Evolutionary conservation across 1,140 invertebrate species (phyloP).

Genomic region (Polyergus mexicanus): DNA sequence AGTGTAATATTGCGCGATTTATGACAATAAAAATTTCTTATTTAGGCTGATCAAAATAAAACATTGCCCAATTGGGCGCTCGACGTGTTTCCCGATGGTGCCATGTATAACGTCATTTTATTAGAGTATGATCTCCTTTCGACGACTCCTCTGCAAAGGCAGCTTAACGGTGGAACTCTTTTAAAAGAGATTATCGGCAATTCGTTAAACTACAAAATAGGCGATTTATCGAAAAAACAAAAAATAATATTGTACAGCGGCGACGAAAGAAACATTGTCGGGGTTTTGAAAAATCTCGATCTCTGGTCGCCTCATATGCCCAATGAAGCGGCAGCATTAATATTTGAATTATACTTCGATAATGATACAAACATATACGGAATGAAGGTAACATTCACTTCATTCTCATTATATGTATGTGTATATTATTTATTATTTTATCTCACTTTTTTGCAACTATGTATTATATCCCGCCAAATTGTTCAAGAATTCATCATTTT

Average conservation of each 20-base stretch:
- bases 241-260: conserved; percentile 81
- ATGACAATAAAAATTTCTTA: conserved; percentile 44
- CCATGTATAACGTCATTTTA: conserved; percentile 72
- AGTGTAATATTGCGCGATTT: background rate
- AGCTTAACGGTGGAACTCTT: conserved; percentile 81
- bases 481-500: background rate
- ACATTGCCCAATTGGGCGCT: conserved; percentile 76
- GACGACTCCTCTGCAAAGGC: conserved; percentile 73
- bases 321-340: conserved; percentile 72
- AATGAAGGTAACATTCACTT: conserved; percentile 75
- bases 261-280: conserved; percentile 79
- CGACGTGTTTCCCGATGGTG: conserved; percentile 73
- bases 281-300: conserved; percentile 77
- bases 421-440: conserved; percentile 2
- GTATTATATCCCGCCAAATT: background rate
- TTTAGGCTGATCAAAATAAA: conserved; percentile 71
- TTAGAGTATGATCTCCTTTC: conserved; percentile 77
- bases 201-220: conserved; percentile 58
- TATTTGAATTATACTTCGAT: conserved; percentile 80
- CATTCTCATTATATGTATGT: background rate
- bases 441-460: conserved; percentile 2
- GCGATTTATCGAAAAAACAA: conserved; percentile 32
- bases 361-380: conserved; percentile 71
- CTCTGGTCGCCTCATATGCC: conserved; percentile 73
- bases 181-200: conserved; percentile 78